A percentile compares a stretch with the other conserved stretches of the same genome.
Evolutionary conservation across 2,113 vertebrate species (phyloP).

Genomic region (Sapayoa aenigma): DNA sequence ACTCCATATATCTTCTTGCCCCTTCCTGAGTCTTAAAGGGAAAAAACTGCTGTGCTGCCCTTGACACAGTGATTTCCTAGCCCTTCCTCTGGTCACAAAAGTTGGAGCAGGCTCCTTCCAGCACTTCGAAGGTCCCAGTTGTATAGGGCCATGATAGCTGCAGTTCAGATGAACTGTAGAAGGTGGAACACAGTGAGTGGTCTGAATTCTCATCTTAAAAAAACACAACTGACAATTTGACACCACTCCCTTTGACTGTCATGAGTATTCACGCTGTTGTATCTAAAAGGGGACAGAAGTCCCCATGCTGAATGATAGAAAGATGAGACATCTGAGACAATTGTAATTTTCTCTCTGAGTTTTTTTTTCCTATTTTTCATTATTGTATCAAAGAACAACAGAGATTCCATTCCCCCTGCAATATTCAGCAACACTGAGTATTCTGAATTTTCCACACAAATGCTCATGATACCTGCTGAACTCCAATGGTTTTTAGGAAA

Average conservation of each 20-base stretch:
- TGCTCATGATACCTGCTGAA: not conserved
- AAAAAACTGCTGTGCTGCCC: not conserved
- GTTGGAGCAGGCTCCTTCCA: not conserved
- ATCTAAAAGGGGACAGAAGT: not conserved
- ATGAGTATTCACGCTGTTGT: not conserved
- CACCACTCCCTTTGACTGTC: not conserved
- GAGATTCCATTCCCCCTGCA: not conserved
- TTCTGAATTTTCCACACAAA: not conserved
- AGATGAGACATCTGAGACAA: not conserved
- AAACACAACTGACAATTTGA: not conserved
- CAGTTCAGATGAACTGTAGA: not conserved
- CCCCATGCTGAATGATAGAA: not conserved
- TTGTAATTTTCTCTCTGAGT: not conserved
- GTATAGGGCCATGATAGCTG: too few species aligned
- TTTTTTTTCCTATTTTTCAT: not conserved
- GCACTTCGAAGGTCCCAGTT: not conserved
- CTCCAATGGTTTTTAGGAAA: not conserved
- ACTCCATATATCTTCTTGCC: not conserved
- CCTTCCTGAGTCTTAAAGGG: not conserved
- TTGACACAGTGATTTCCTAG: not conserved
- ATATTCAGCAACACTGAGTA: not conserved
- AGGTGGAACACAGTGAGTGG: not conserved
- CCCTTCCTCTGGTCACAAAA: fast-evolving
- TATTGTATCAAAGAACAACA: not conserved
- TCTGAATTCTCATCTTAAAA: not conserved